Percentiles rank a stretch among this genome's conserved stretches.
Conservation (phyloP, 2,888 invertebrate genomes). For the Phalera bucephala region DNA sequence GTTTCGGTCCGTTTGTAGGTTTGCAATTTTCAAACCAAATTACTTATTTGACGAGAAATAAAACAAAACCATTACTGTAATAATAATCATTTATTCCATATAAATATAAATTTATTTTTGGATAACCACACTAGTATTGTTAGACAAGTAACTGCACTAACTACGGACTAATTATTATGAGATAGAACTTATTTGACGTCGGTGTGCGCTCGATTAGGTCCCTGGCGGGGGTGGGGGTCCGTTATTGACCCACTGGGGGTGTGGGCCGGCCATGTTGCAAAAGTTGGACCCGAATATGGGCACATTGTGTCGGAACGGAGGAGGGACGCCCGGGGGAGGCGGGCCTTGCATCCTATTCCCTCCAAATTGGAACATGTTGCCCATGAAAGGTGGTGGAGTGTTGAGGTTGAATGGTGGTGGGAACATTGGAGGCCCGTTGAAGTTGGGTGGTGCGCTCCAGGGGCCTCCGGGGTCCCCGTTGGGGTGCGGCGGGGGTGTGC, state of each 20-base stretch:
- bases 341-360: slow-evolving; percentile 40
- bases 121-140: slow-evolving; percentile 76
- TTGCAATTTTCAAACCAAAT: no score
- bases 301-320: slow-evolving; percentile 43
- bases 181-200: slow-evolving; percentile 29
- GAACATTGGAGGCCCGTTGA: slow-evolving; percentile 45
- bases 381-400: slow-evolving; percentile 35
- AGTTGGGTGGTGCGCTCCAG: slow-evolving; percentile 40
- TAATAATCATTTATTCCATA: slow-evolving; percentile 64
- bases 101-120: slow-evolving; percentile 78
- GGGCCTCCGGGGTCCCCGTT: slow-evolving; percentile 22
- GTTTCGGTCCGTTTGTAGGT: no score
- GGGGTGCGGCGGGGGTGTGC: slow-evolving; percentile 53
- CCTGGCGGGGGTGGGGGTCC: slow-evolving; percentile 70
- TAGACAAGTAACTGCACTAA: slow-evolving; percentile 52
- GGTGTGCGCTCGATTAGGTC: slow-evolving; percentile 49
- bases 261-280: slow-evolving; percentile 45
- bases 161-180: slow-evolving; percentile 48
- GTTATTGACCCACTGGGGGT: slow-evolving; percentile 56
- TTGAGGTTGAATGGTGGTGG: slow-evolving; percentile 41
- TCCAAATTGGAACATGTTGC: slow-evolving; percentile 53
- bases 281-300: slow-evolving; percentile 54
- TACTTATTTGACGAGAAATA: no score
- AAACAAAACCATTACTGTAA: no score
- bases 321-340: slow-evolving; percentile 32